phyloP scores from a whole-genome alignment of 2,113 vertebrate species.

The Rhinoptilus africanus region DNA sequence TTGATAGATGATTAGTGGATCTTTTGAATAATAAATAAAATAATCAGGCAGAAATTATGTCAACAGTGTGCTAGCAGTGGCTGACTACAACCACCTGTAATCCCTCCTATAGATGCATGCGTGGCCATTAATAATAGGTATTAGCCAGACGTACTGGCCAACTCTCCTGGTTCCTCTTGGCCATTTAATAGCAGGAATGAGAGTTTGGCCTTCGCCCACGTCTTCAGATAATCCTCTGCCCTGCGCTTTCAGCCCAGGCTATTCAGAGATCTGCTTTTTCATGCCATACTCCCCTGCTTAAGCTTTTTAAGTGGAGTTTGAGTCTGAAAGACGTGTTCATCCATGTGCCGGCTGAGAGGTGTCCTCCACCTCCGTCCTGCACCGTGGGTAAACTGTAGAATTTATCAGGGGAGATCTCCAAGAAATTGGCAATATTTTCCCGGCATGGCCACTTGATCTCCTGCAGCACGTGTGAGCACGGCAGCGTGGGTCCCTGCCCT shows the following conservation, averaged over 20 bases:
- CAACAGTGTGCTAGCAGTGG: neutral
- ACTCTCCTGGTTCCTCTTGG: neutral
- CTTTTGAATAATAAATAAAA: neutral
- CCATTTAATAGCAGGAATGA: neutral
- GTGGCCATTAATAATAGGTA: no score
- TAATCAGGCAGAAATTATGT: neutral
- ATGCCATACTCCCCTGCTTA: fast-evolving
- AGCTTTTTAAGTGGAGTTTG: neutral
- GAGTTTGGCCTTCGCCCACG: neutral
- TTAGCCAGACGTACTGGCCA: neutral
- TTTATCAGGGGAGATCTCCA: neutral
- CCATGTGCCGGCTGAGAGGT: neutral
- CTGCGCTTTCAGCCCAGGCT: neutral
- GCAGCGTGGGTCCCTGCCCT: neutral
- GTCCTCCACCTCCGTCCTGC: fast-evolving
- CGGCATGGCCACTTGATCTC: neutral
- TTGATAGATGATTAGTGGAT: neutral
- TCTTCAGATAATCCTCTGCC: neutral
- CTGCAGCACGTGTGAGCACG: neutral
- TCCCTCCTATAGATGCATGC: neutral
- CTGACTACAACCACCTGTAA: neutral
- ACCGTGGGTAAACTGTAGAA: fast-evolving
- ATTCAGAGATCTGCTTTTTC: neutral
- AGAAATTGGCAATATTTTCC: neutral
- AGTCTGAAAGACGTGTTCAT: neutral